Evolutionary conservation across 2,888 invertebrate species (phyloP).

Genomic region (Napeogenes inachia): DNA sequence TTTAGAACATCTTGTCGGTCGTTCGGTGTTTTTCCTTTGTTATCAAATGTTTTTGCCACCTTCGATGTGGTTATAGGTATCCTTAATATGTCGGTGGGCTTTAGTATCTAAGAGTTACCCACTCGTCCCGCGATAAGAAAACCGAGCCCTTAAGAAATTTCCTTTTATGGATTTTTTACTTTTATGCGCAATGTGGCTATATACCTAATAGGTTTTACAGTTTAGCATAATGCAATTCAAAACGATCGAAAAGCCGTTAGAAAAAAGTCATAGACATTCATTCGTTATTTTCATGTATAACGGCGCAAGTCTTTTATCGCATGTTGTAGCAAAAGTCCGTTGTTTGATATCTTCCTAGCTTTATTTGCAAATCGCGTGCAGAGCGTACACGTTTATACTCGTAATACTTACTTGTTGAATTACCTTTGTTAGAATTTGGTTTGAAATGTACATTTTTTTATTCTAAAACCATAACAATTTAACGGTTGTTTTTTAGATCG

Average conservation of each 20-base stretch:
- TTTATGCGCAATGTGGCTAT: slow-evolving; percentile 19
- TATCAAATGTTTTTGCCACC: slow-evolving; percentile 64
- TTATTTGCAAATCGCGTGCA: slow-evolving; percentile 75
- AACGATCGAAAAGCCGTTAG: slow-evolving; percentile 16
- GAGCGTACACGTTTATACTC: slow-evolving; percentile 47
- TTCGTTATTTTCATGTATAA: slow-evolving; percentile 64
- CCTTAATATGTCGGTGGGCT: slow-evolving; percentile 46
- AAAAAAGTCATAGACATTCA: slow-evolving; percentile 46
- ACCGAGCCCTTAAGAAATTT: slow-evolving; percentile 24
- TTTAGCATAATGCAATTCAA: slow-evolving; percentile 4
- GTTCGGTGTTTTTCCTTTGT: slow-evolving; percentile 74
- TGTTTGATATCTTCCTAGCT: slow-evolving; percentile 69
- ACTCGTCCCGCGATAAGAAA: slow-evolving; percentile 31
- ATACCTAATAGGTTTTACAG: slow-evolving; percentile 36
- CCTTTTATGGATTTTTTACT: slow-evolving; percentile 5
- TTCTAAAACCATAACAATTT: slow-evolving; percentile 13
- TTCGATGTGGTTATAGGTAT: slow-evolving; percentile 52
- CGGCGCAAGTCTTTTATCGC: slow-evolving; percentile 62
- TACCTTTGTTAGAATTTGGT: slow-evolving; percentile 48
- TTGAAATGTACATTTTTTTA: slow-evolving; percentile 29
- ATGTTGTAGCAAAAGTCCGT: slow-evolving; percentile 54
- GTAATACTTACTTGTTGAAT: slow-evolving; percentile 65
- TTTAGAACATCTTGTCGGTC: slow-evolving; percentile 75
- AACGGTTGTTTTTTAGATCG: slow-evolving; percentile 11
- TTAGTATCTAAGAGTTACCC: slow-evolving; percentile 27